Evolutionary conservation across 2,888 invertebrate genomes (phyloP).

Genomic region (Parnassius smintheus): DNA sequence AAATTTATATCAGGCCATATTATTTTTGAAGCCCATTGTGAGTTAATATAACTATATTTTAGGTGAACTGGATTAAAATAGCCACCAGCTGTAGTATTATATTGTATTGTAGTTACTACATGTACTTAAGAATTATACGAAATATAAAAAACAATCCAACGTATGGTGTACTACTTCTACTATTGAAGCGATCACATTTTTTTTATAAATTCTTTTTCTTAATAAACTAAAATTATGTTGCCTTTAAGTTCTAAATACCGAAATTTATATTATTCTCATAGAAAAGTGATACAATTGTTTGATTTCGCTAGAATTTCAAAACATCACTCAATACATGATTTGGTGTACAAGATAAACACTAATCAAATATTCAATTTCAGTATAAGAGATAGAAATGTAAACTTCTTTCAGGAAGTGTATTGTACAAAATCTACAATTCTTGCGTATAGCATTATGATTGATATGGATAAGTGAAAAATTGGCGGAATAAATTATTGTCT

Average conservation of each 20-base stretch:
- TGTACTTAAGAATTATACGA: no score
- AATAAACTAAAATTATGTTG: no score
- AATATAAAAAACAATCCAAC: no score
- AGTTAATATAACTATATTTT: no score
- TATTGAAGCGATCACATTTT: no score
- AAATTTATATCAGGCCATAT: no score
- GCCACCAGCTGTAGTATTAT: no score
- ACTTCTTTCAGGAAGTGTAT: slow-evolving; percentile 15
- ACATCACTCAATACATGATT: slow-evolving; percentile 2
- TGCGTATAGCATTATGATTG: slow-evolving; percentile 23
- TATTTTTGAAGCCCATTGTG: no score
- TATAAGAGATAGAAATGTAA: slow-evolving; percentile 17
- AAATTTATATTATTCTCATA: not conserved
- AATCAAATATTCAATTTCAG: slow-evolving; percentile 10
- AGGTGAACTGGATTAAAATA: no score
- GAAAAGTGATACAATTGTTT: not conserved
- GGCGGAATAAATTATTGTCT: slow-evolving; percentile 19
- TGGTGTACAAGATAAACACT: slow-evolving; percentile 1
- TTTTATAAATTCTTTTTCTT: no score
- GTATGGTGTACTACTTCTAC: no score
- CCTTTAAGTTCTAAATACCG: not conserved
- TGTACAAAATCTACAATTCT: slow-evolving; percentile 22
- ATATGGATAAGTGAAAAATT: slow-evolving; percentile 24
- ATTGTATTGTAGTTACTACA: no score
- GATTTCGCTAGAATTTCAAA: not conserved